These are phyloP conservation scores for Emydocephalus ijimae DNA, from an alignment of 2,113 vertebrate species.

Conservation along the genomic window DNA sequence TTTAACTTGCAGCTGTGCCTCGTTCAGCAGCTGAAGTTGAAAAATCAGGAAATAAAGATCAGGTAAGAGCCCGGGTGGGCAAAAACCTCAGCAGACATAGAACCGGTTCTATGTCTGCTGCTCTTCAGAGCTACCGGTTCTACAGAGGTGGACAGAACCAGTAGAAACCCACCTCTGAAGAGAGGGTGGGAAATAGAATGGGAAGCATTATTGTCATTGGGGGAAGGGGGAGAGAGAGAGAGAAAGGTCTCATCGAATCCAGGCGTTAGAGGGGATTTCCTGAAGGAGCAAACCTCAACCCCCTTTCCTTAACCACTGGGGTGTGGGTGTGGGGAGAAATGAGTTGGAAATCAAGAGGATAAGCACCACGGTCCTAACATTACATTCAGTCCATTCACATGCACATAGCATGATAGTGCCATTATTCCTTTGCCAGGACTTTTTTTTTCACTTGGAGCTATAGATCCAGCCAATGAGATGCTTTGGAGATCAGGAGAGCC, in stretches of 20 bases:
- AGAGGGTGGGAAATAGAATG: neutral
- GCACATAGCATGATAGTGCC: neutral
- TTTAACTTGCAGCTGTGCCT: no score
- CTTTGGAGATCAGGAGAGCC: conserved; percentile 38
- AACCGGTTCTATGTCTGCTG: no score
- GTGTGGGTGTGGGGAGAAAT: neutral
- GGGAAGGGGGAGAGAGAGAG: neutral
- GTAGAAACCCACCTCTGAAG: no score
- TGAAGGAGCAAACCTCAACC: neutral
- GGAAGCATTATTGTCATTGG: neutral
- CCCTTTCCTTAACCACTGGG: neutral
- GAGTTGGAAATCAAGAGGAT: neutral
- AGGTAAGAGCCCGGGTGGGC: no score
- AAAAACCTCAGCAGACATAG: no score
- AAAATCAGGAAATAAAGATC: no score
- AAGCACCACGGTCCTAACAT: neutral
- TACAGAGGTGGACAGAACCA: no score
- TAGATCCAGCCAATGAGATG: conserved; percentile 35
- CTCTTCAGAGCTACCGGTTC: no score
- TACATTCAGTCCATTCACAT: neutral
- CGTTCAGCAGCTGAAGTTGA: no score
- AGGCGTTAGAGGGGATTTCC: neutral
- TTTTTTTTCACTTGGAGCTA: conserved; percentile 15
- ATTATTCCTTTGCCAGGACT: neutral
- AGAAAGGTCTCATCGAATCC: neutral